These are phyloP conservation scores for Anguilla japonica DNA, from an alignment of 2,113 vertebrate species.

Conservation along the genomic window DNA sequence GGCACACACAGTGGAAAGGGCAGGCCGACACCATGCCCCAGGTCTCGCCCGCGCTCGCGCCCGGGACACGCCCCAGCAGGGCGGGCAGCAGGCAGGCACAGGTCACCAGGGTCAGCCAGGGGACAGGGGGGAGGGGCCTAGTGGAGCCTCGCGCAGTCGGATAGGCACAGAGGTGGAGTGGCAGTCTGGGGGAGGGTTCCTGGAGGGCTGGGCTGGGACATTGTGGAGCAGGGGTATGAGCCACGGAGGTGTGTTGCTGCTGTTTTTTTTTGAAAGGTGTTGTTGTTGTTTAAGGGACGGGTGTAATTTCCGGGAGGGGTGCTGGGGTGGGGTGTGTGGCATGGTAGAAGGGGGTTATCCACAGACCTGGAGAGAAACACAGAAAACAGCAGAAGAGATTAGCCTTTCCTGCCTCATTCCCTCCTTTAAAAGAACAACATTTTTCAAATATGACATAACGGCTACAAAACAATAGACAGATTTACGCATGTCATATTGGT, in stretches of 20 bases:
- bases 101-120: constrained; percentile 68
- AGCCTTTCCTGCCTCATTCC: background rate
- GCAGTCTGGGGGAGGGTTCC: constrained; percentile 48
- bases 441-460: background rate
- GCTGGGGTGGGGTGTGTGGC: constrained; percentile 68
- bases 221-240: background rate
- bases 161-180: constrained; percentile 40
- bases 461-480: no score
- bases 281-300: constrained; percentile 46
- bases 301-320: constrained; percentile 57
- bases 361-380: constrained; percentile 66
- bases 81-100: constrained; percentile 63
- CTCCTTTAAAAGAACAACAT: background rate
- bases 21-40: constrained; percentile 79
- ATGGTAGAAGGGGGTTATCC: constrained; percentile 70
- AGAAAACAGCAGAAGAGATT: background rate
- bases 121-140: constrained; percentile 46
- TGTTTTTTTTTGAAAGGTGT: background rate
- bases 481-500: no score
- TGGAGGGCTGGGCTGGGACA: constrained; percentile 23
- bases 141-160: constrained; percentile 26
- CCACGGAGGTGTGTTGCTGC: background rate
- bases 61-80: constrained; percentile 59
- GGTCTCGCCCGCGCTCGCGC: constrained; percentile 72
- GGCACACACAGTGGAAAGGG: constrained; percentile 86